Base-by-base conservation (phyloP, 2,113 vertebrate genomes). In the Tricholaema leucomelas region DNA sequence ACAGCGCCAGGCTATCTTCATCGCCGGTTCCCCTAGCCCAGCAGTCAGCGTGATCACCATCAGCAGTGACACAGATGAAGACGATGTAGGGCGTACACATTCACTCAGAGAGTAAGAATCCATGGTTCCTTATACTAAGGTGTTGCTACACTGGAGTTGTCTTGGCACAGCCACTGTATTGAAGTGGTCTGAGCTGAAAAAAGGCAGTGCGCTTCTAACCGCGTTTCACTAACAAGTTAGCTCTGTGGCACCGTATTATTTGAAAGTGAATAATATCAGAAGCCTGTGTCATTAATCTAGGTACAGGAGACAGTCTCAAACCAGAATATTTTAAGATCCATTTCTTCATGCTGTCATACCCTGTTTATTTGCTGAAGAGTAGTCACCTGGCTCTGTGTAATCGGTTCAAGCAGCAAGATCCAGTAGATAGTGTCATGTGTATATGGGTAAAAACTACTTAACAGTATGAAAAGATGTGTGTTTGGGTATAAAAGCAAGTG, bases 31-130 rank as follows among this genome's bases (percentile, higher is more conserved):
- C 4, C 98, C 98, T 5, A 99, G 99, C 95, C 99, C 99, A 2
- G 97, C 98, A 2, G 98, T 98, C 93, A 99, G 99, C 2, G 98
- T 99, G 79, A 99, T 99, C 97, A 99, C 99, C 89, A 99, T 99
- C 93, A 99, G 99, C 98, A 99, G 99, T 6, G 99, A 99, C 86
- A 99, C 98, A 0, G 99, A 99, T 31, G 98, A 99, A 42, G 98
- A 98, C 19, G 98, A 98, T 46, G 46, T 96, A 3, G 86, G 97
- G 2, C 98, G 95, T 81, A 97, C 98, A 8, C 99, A 98, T 94
- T 97, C 98, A 1, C 94, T 98, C 69, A 96, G 98, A 88, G 98
- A 99, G 99, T 99, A 94, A 98, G 99, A 97, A 8, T 1, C 2
- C 0, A 8, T 27, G 12, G 19, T 42, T 36, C 1, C 2, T 54